Base-by-base conservation (phyloP, 2,888 invertebrate genomes). In the Dryobotodes eremita region DNA sequence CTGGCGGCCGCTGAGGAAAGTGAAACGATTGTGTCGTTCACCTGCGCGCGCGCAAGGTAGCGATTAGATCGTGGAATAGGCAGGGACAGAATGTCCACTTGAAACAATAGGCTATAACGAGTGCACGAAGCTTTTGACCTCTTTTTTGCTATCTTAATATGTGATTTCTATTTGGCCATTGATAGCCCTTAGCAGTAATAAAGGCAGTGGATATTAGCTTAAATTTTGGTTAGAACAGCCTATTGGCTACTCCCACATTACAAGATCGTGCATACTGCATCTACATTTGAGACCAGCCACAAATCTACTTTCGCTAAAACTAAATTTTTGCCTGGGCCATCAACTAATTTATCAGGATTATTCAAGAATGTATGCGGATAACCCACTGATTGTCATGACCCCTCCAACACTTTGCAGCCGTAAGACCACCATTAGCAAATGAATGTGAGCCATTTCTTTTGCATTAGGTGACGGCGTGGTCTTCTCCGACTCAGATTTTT, bases 1-100 rank as follows among this genome's bases (percentile, higher is more conserved):
- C 94, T 94, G 90, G 91, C 91, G 92, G 89, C 89, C 86, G 81
- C 74, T 71, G 89, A 90, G 88, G 94, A 96, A 95, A 96, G 95
- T 95, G 95, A 95, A 95, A 94, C 90, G 91, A 83, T 83, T 74
- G 90, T 90, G 95, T 94, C 95, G 90, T 95, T 95, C 93, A 95
- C 94, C 95, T 91, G 92, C 89, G 86, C 87, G 80, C 71, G 82
- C 86, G 89, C 88, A 89, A 86, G 70, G 72, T 86, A 86, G 82
- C 79, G 86, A 86, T 89, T 90, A 90, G 87, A 83, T 88, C 88
- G 86, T 88, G 31, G 46, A 69, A 42, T 66, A 84, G 61, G 82
- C 85, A 77, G 83, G 80, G 75, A 79, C 84, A 86, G 79, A 83
- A 74, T 61, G 36, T 42, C 65, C n/a, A 82, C 17, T 77, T 66